Conservation (phyloP, 1,140 invertebrate species). For the Lerema accius region DNA sequence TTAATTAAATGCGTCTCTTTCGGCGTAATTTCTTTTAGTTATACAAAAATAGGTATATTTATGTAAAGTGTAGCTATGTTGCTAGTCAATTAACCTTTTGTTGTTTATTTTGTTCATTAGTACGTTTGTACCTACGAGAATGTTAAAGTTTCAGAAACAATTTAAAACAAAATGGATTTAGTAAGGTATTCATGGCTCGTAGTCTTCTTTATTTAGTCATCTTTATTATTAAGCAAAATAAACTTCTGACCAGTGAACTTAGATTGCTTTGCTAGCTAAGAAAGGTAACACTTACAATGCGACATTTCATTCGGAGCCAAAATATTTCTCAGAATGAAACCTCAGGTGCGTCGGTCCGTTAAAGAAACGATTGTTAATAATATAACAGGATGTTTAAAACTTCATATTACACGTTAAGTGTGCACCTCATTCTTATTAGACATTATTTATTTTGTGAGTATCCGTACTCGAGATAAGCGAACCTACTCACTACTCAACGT, state of each 20-base stretch:
- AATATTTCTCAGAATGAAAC: constrained; percentile 25
- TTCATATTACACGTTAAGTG: constrained; percentile 66
- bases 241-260: background rate
- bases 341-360: constrained; percentile 37
- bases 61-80: constrained; percentile 6
- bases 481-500: constrained; percentile 26
- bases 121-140: background rate
- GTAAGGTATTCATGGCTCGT: background rate
- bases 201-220: background rate
- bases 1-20: constrained; percentile 54
- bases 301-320: constrained; percentile 7
- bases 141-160: background rate
- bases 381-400: constrained; percentile 75
- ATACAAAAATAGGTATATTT: constrained; percentile 22
- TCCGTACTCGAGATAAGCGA: constrained; percentile 64
- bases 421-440: constrained; percentile 70
- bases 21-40: constrained; percentile 24
- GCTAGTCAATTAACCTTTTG: constrained; percentile 22
- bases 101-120: background rate
- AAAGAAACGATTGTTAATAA: constrained; percentile 72
- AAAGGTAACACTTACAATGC: constrained; percentile 2
- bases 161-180: background rate
- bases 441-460: constrained; percentile 61
- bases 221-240: background rate
- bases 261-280: constrained; percentile 4